Evolutionary conservation across 2,888 invertebrate genomes (phyloP).

Genomic region (Thereva nobilitata): DNA sequence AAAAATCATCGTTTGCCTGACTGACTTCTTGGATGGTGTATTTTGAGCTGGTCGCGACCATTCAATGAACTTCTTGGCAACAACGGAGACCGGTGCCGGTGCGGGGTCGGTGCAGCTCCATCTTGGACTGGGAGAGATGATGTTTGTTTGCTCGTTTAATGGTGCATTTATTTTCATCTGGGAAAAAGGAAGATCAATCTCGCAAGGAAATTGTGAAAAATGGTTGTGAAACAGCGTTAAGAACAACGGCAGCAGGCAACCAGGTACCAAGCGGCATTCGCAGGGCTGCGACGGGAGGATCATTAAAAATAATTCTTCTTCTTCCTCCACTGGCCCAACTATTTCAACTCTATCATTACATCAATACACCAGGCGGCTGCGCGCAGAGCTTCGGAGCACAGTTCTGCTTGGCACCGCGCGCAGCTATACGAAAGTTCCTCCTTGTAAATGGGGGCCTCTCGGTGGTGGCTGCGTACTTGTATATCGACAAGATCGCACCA

Average conservation of each 20-base stretch:
- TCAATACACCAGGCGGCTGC: slow-evolving; percentile 28
- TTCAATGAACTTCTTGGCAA: slow-evolving; percentile 26
- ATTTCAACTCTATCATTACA: slow-evolving; percentile 29
- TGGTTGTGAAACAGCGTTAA: slow-evolving; percentile 30
- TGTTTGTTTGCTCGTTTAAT: slow-evolving; percentile 38
- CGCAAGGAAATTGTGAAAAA: slow-evolving; percentile 36
- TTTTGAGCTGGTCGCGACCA: slow-evolving; percentile 30
- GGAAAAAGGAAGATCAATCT: slow-evolving; percentile 34
- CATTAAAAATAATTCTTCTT: slow-evolving; percentile 39
- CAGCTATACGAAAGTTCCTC: slow-evolving; percentile 14
- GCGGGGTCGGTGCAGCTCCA: slow-evolving; percentile 8
- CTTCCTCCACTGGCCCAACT: slow-evolving; percentile 19
- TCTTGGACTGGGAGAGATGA: slow-evolving; percentile 25
- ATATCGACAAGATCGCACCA: slow-evolving; percentile 27
- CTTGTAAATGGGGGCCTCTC: slow-evolving; percentile 10
- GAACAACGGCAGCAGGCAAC: slow-evolving; percentile 7
- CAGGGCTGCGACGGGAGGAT: slow-evolving; percentile 23
- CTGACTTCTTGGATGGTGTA: slow-evolving; percentile 34
- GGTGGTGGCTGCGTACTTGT: slow-evolving; percentile 17
- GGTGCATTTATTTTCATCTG: slow-evolving; percentile 29
- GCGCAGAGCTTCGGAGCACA: slow-evolving; percentile 24
- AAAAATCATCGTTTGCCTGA: slow-evolving; percentile 40
- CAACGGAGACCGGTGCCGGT: neutral
- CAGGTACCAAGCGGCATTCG: slow-evolving; percentile 7
- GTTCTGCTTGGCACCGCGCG: slow-evolving; percentile 23